Evolutionary conservation across 2,113 vertebrate genomes (phyloP).

Genomic region (Coptodon rendalli): DNA sequence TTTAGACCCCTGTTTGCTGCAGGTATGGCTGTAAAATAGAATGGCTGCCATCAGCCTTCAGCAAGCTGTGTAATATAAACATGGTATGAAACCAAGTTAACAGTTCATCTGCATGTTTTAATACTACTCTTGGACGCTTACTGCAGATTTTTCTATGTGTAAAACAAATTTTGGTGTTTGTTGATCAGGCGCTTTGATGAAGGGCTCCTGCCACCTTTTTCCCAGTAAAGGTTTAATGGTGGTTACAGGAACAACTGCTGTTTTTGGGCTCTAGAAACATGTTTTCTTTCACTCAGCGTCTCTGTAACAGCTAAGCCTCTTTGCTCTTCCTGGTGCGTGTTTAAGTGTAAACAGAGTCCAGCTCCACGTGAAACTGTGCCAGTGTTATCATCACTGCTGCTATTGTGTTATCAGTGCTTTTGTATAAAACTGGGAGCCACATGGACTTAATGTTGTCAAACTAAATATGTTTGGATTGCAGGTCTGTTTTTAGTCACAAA

Average conservation of each 20-base stretch:
- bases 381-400: neutral
- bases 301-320: neutral
- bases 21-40: neutral
- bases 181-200: neutral
- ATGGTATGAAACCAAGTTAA: neutral
- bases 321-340: neutral
- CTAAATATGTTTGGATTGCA: neutral
- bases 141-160: neutral
- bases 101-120: neutral
- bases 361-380: neutral
- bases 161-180: neutral
- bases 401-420: neutral
- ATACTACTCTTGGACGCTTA: neutral
- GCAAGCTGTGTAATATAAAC: neutral
- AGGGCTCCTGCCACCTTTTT: neutral
- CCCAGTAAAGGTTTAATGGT: neutral
- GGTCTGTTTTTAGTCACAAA: neutral
- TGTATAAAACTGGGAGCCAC: neutral
- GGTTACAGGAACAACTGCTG: neutral
- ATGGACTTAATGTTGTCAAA: neutral
- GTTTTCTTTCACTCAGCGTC: neutral
- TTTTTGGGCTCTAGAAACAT: accelerated
- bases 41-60: neutral
- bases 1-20: neutral
- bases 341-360: neutral